Percentiles rank a stretch among this genome's conserved stretches.
These are phyloP conservation scores for Nemapogon koenigi DNA, from an alignment of 2,888 invertebrate genomes.

Conservation along the genomic window DNA sequence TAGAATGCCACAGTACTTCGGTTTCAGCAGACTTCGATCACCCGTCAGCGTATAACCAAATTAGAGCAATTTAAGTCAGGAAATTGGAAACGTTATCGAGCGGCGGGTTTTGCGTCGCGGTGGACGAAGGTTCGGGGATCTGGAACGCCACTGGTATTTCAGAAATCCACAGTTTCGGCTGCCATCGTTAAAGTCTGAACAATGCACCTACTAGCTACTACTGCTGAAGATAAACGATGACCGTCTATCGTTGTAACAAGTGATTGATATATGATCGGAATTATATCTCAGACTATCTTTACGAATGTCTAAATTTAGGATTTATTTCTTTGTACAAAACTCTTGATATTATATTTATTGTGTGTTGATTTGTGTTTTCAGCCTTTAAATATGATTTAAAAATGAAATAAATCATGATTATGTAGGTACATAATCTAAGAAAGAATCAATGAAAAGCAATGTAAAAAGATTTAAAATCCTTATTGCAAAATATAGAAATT, in stretches of 20 bases:
- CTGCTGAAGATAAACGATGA: slow-evolving; percentile 61
- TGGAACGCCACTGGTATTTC: slow-evolving; percentile 49
- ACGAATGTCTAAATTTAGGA: too few relatives aligned
- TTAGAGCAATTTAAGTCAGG: slow-evolving; percentile 64
- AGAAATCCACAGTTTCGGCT: slow-evolving; percentile 54
- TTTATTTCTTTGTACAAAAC: too few relatives aligned
- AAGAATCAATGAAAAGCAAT: too few relatives aligned
- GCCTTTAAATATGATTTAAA: too few relatives aligned
- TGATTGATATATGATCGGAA: slow-evolving; percentile 59
- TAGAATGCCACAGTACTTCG: neutral
- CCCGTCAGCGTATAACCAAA: slow-evolving; percentile 58
- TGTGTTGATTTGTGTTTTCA: too few relatives aligned
- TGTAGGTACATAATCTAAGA: too few relatives aligned
- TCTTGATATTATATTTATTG: too few relatives aligned
- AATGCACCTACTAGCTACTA: slow-evolving; percentile 59
- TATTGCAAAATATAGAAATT: slow-evolving; percentile 7
- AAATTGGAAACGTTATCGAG: slow-evolving; percentile 61
- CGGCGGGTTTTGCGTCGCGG: slow-evolving; percentile 17
- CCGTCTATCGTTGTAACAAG: slow-evolving; percentile 56
- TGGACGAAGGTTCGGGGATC: slow-evolving; percentile 13
- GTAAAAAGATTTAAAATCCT: too few relatives aligned
- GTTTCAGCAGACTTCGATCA: slow-evolving; percentile 35
- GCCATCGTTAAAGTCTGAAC: slow-evolving; percentile 55
- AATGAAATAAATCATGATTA: too few relatives aligned
- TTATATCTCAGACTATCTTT: slow-evolving; percentile 44